Base-by-base conservation (phyloP, 1,140 invertebrate genomes). In the Phymastichus coffea region DNA sequence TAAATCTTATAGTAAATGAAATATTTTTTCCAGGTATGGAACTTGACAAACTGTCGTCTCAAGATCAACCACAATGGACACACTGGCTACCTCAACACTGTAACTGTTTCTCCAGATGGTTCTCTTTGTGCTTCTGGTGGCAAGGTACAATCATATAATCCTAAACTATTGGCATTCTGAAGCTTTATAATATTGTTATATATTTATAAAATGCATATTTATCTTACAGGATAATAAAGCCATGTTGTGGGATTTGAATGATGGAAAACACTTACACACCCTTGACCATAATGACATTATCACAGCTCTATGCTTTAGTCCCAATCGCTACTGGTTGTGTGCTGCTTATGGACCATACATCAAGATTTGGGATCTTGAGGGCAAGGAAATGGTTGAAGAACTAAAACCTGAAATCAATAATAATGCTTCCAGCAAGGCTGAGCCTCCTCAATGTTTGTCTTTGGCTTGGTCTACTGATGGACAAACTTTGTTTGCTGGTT, bases 331-430 rank as follows among this genome's bases (percentile, higher is more conserved):
- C 76, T 99, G 98, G 98, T 86, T 99, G 14, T 99, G 98, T 82
- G 98, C 97, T 72, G 98, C 98, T n/a, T 98, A 93, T 75, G 98
- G 98, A 70, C 94, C 97, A 55, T 93, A 90, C 67, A 98, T 99
- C 76, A 98, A 98, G 82, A 99, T 99, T 75, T 99, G 98, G 97
- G 97, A 99, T 86, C 85, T 99, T 74, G 97, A 99, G 84, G 95
- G 93, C 80, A 99, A 99, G 84, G 94, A 97, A 78, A 95, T 98
- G 86, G 95, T 99, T 68, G 97, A 99, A 81, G 97, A 99, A 82
- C 83, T 99, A 41, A 91, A 92, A 75, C 94, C 95, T 14, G 97
- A 99, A 74, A 91, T 98, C 67, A 89, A 96, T 26, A 35, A 15
- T 17, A 12, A 9, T n/a, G 85, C 84, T 25, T 84, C 85, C 28